Conservation (phyloP, 92 coral and sea anemone species). For the Hydrozoanthus gracilis region DNA sequence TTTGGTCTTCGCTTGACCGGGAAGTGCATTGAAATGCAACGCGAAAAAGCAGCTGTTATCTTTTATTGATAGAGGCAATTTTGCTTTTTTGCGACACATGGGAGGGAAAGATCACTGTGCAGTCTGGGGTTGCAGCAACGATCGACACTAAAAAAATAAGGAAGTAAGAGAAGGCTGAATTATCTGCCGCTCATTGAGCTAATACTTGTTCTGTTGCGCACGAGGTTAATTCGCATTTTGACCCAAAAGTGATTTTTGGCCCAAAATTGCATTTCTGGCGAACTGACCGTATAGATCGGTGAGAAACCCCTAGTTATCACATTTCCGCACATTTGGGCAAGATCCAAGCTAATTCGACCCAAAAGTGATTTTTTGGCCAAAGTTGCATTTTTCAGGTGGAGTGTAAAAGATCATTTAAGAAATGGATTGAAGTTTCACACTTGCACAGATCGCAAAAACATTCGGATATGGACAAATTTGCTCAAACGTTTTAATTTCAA, state of each 20-base stretch:
- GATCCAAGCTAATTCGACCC: too few species aligned
- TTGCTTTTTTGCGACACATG: neutral
- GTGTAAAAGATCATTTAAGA: neutral
- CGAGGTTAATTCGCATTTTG: neutral
- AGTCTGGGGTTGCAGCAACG: slow-evolving; percentile 14
- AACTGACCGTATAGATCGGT: too few species aligned
- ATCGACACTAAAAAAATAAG: slow-evolving; percentile 5
- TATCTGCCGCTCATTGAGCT: neutral
- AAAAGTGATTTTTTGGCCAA: too few species aligned
- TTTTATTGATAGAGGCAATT: neutral
- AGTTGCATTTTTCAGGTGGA: too few species aligned
- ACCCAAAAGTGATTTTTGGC: too few species aligned
- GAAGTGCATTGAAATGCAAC: neutral
- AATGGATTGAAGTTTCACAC: slow-evolving; percentile 15
- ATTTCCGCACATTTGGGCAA: neutral
- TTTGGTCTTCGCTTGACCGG: too few species aligned
- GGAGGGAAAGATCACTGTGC: slow-evolving; percentile 22
- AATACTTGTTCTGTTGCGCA: neutral
- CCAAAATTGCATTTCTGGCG: too few species aligned
- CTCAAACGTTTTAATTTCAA: slow-evolving; percentile 5
- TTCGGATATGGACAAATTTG: slow-evolving; percentile 30
- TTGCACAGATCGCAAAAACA: slow-evolving; percentile 26
- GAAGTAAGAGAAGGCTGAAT: slow-evolving; percentile 10
- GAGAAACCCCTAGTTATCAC: too few species aligned
- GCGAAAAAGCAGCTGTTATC: neutral